phyloP scores from a whole-genome alignment of 2,113 vertebrate species.

The Oophaga pumilio region DNA sequence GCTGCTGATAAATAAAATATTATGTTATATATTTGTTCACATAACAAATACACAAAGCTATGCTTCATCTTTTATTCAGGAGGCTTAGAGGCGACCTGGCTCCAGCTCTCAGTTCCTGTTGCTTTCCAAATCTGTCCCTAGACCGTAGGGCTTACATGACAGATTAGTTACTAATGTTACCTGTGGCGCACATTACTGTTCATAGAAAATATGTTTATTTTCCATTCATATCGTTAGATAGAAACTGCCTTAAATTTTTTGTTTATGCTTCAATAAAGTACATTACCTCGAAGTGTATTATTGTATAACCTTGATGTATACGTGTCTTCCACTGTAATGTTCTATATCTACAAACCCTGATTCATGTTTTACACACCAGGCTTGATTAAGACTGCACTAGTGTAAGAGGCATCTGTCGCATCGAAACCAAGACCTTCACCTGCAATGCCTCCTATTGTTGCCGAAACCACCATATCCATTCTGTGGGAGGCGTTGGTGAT shows the following conservation, averaged over 20 bases:
- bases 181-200: background rate
- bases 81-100: background rate
- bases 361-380: too few relatives aligned
- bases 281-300: background rate
- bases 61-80: constrained; percentile 47
- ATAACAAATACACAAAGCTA: constrained; percentile 34
- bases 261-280: background rate
- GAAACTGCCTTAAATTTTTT: background rate
- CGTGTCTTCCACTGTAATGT: background rate
- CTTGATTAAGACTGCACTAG: too few relatives aligned
- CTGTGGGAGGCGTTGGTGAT: too few relatives aligned
- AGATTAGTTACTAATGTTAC: background rate
- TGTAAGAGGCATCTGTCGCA: too few relatives aligned
- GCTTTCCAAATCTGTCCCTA: background rate
- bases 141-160: background rate
- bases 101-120: constrained; percentile 1
- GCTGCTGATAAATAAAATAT: constrained; percentile 44
- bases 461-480: too few relatives aligned
- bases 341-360: too few relatives aligned
- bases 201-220: background rate
- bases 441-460: too few relatives aligned
- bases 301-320: background rate
- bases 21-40: constrained; percentile 43
- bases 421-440: too few relatives aligned
- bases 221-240: background rate